Evolutionary conservation across 2,888 invertebrate genomes (phyloP).

Genomic region (Neria commutata): DNA sequence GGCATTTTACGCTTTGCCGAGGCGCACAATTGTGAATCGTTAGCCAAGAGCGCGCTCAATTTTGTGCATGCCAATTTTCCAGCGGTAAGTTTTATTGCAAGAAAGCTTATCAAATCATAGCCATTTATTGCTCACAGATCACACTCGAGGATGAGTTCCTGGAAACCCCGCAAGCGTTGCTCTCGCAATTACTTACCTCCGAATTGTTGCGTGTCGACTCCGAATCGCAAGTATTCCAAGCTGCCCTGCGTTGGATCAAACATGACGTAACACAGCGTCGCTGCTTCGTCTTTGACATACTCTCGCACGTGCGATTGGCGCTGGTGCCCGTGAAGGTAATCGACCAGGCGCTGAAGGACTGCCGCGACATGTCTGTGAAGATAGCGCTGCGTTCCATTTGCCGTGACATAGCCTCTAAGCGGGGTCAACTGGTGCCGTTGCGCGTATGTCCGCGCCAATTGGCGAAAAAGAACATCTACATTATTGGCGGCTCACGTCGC

Average conservation of each 20-base stretch:
- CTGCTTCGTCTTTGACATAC: conserved; percentile 83
- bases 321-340: conserved; percentile 81
- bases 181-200: conserved; percentile 79
- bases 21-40: conserved; percentile 80
- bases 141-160: conserved; percentile 83
- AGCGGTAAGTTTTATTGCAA: conserved; percentile 65
- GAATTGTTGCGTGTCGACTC: conserved; percentile 87
- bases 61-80: conserved; percentile 88
- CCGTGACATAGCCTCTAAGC: conserved; percentile 76
- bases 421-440: conserved; percentile 78
- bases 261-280: conserved; percentile 79
- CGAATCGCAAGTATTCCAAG: conserved; percentile 87
- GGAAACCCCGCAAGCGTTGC: conserved; percentile 78
- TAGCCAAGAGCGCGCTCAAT: conserved; percentile 77
- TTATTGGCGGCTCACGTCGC: conserved; percentile 87
- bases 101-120: no score
- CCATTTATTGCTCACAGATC: conserved; percentile 44
- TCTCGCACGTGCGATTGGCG: conserved; percentile 81
- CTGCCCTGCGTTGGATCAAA: conserved; percentile 86
- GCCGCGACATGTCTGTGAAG: conserved; percentile 80
- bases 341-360: conserved; percentile 77
- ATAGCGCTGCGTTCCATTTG: conserved; percentile 80
- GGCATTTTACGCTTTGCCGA: conserved; percentile 92
- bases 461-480: conserved; percentile 85
- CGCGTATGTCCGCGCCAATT: conserved; percentile 80